phyloP scores from a whole-genome alignment of 2,888 invertebrate species.

The Drosophila suboccidentalis region DNA sequence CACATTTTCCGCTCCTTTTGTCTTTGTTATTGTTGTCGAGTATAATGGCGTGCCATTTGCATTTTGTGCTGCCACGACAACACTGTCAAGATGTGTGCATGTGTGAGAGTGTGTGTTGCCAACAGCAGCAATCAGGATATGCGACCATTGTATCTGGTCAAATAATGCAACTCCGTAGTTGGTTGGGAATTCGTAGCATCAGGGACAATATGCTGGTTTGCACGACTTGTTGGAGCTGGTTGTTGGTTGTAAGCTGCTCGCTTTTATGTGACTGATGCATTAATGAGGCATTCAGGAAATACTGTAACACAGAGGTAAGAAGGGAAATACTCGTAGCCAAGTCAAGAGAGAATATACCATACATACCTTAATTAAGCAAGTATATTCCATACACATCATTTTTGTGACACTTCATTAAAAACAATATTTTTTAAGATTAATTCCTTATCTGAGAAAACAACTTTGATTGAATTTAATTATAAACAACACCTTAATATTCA shows the following conservation, averaged over 20 bases:
- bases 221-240: background rate
- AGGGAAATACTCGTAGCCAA: background rate
- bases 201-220: conserved; percentile 2
- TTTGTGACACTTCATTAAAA: background rate
- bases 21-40: conserved; percentile 30
- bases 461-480: background rate
- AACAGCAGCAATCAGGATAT: conserved; percentile 21
- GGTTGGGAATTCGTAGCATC: conserved; percentile 16
- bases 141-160: conserved; percentile 27
- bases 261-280: conserved; percentile 42
- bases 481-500: no score
- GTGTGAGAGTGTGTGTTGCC: conserved; percentile 23
- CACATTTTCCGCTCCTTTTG: conserved; percentile 36
- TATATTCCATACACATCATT: background rate
- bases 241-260: conserved; percentile 23
- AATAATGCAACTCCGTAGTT: conserved; percentile 36
- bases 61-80: conserved; percentile 61
- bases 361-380: background rate
- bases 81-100: conserved; percentile 28
- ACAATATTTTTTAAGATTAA: background rate
- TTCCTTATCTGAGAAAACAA: background rate
- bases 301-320: background rate
- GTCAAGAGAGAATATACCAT: background rate
- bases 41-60: conserved; percentile 76
- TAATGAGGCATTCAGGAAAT: conserved; percentile 49